Evolutionary conservation across 1,140 invertebrate genomes (phyloP).

Genomic region (Lepidurus arcticus): DNA sequence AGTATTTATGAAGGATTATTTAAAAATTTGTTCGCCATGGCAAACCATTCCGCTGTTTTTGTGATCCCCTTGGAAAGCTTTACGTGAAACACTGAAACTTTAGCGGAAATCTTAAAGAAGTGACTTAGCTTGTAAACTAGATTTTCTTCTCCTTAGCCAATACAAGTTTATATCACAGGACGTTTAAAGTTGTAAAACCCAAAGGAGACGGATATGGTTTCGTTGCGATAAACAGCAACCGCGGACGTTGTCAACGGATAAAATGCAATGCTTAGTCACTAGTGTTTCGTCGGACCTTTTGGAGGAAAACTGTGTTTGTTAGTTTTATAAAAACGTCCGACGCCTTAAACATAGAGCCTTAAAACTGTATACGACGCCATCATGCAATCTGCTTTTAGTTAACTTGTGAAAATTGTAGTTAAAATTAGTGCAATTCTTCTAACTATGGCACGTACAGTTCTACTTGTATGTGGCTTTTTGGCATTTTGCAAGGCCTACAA

Average conservation of each 20-base stretch:
- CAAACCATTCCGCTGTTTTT: neutral
- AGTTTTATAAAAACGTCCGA: too few species aligned
- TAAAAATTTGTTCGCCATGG: neutral
- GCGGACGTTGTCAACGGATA: neutral
- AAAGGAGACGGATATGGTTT: neutral
- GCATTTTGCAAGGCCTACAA: constrained; percentile 23
- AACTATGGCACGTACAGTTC: neutral
- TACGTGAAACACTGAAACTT: too few species aligned
- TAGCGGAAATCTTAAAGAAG: too few species aligned
- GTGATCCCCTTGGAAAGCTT: neutral
- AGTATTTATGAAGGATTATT: neutral
- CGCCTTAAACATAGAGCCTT: too few species aligned
- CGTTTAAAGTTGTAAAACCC: neutral
- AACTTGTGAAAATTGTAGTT: too few species aligned
- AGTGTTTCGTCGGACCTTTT: too few species aligned
- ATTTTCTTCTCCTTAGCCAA: neutral
- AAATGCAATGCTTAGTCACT: too few species aligned
- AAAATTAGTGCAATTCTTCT: too few species aligned
- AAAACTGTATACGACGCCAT: too few species aligned
- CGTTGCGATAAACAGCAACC: neutral
- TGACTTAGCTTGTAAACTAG: neutral
- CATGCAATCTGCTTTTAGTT: too few species aligned
- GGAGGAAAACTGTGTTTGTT: too few species aligned
- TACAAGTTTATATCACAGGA: neutral
- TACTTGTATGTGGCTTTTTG: neutral